phyloP scores from a whole-genome alignment of 2,113 vertebrate species.

The Esox niger region DNA sequence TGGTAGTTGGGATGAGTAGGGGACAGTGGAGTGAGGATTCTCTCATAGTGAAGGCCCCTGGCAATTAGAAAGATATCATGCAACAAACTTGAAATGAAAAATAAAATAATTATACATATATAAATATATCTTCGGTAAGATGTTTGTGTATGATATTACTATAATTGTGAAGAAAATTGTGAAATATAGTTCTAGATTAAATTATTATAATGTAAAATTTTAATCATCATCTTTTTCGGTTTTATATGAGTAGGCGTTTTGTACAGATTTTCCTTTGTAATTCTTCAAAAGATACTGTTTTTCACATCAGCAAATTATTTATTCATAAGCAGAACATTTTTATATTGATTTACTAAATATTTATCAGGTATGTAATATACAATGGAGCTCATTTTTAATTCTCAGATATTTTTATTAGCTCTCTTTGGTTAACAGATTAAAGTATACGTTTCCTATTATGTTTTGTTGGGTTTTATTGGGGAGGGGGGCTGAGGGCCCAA shows the following conservation, averaged over 20 bases:
- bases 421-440: constrained; percentile 34
- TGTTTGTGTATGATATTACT: constrained; percentile 72
- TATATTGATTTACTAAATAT: constrained; percentile 75
- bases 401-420: constrained; percentile 50
- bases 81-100: constrained; percentile 64
- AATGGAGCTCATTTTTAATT: constrained; percentile 61
- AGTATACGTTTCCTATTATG: not conserved
- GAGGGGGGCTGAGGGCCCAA: not conserved
- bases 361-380: constrained; percentile 70
- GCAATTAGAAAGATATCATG: constrained; percentile 59
- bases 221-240: constrained; percentile 65
- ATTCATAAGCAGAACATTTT: constrained; percentile 71
- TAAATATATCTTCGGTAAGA: constrained; percentile 67
- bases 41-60: constrained; percentile 41
- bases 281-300: constrained; percentile 61
- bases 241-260: constrained; percentile 74
- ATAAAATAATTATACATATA: constrained; percentile 59
- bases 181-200: constrained; percentile 68
- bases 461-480: too few species aligned
- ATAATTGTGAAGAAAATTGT: constrained; percentile 71
- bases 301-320: constrained; percentile 71
- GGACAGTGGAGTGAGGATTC: constrained; percentile 24
- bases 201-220: constrained; percentile 68
- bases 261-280: constrained; percentile 73
- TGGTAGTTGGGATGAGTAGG: not conserved